These are phyloP conservation scores for Coccyzus lansbergi DNA, from an alignment of 2,797 vertebrate species.

Conservation along the genomic window DNA sequence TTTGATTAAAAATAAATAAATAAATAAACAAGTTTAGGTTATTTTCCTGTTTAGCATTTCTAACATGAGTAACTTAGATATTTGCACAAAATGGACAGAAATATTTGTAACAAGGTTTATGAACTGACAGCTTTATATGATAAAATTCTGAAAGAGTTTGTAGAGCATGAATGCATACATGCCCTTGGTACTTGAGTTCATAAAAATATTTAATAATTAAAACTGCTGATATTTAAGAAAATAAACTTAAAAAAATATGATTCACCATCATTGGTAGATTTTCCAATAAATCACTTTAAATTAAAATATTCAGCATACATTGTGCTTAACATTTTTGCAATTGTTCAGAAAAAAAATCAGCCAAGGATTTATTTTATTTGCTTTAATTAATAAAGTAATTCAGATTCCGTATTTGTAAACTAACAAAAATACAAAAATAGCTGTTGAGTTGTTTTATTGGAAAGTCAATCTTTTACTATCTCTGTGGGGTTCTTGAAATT, in stretches of 20 bases:
- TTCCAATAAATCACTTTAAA: constrained; percentile 64
- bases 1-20: background rate
- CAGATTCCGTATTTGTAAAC: constrained; percentile 51
- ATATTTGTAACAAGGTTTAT: too few relatives aligned
- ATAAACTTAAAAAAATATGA: constrained; percentile 32
- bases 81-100: background rate
- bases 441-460: constrained; percentile 30
- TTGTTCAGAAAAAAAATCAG: constrained; percentile 26
- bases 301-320: constrained; percentile 63
- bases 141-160: too few relatives aligned
- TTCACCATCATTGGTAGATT: constrained; percentile 21
- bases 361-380: constrained; percentile 60
- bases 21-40: background rate
- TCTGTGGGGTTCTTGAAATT: constrained; percentile 40
- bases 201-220: constrained; percentile 36
- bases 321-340: constrained; percentile 41
- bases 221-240: constrained; percentile 40
- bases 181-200: background rate
- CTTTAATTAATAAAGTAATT: constrained; percentile 65
- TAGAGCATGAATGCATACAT: too few relatives aligned
- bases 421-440: constrained; percentile 26
- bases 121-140: too few relatives aligned
- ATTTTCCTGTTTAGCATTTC: background rate
- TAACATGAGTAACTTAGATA: background rate
- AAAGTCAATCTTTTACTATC: constrained; percentile 7